Percentiles rank a stretch among this genome's conserved stretches.
phyloP scores from a whole-genome alignment of 2,888 invertebrate genomes.

The Hydrotaea cyrtoneurina region DNA sequence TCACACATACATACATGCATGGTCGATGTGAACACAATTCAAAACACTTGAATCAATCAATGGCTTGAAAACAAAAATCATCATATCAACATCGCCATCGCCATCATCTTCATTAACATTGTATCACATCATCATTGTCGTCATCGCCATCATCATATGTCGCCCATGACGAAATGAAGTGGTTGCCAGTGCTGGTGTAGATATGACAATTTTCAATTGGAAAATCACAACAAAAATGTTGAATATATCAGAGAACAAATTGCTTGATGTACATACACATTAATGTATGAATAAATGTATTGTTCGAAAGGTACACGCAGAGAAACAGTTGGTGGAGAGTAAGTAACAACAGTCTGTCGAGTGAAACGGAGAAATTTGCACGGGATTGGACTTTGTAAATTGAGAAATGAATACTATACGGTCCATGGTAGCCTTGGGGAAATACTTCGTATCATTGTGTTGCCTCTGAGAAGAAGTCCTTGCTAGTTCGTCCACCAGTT shows the following conservation, averaged over 20 bases:
- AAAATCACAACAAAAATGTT: slow-evolving; percentile 52
- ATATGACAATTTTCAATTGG: slow-evolving; percentile 52
- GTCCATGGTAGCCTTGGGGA: no score
- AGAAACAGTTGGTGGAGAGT: no score
- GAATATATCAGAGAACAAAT: slow-evolving; percentile 34
- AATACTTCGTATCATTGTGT: no score
- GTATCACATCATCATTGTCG: background rate
- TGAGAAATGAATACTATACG: no score
- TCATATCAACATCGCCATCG: background rate
- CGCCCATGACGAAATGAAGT: slow-evolving; percentile 6
- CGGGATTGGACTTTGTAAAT: no score
- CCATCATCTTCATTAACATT: no score
- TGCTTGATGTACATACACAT: slow-evolving; percentile 22
- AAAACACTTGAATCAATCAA: slow-evolving; percentile 36
- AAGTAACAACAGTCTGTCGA: no score
- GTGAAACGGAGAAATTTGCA: no score
- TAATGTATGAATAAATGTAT: slow-evolving; percentile 28
- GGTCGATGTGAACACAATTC: background rate
- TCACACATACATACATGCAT: no score
- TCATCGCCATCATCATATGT: background rate
- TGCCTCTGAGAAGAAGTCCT: no score
- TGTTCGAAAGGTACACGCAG: no score
- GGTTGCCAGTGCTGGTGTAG: slow-evolving; percentile 15
- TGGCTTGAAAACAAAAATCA: slow-evolving; percentile 11
- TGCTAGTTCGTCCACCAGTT: no score